Evolutionary conservation across 2,888 invertebrate genomes (phyloP), one percentile per base, ranked within the genome.

Genomic region (Caenorhabditis afra): DNA sequence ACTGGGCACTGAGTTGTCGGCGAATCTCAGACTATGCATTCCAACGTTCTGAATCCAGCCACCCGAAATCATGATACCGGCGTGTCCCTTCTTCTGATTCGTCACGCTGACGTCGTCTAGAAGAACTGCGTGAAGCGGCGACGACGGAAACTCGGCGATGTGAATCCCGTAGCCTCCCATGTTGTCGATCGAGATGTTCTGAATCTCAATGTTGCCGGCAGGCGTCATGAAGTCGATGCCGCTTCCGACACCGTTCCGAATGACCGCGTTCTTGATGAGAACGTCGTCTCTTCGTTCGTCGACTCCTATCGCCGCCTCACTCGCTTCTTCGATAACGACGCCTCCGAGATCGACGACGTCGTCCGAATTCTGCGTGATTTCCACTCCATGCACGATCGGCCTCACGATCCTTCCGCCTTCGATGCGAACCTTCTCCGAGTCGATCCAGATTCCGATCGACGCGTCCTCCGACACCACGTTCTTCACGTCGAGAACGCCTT

Each of bases 141-240:
- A 58, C 0, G 81, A 71, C 35, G 81, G 73, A 29, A 75, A 78
- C 59, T 83, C 83, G 8, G 81, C 70, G 18, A 83, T 75, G 45
- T 81, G 83, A 22, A 83, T 80, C 12, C 74, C 76, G 47, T 81
- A 80, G 0, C 49, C 55, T 8, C 81, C 81, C 59, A 58, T 52
- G 18, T 74, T 68, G 2, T 64, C 39, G 11, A 81, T 67, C 20
- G 62, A 16, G 10, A 81, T 71, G 59, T 81, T 67, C 50, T 68
- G 55, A 2, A 83, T 45, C 16, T 74, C 65, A 22, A 83, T 73
- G 37, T 75, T 70, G 22, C 75, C 79, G 20, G 81, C 75, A 1
- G 83, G 83, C 12, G 81, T 75, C 49, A 79, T 78, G 50, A 83
- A 83, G 55, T 81, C 83, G 18, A 83, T 78, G 20, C 81, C 83